Evolutionary conservation across 2,113 vertebrate genomes (phyloP).

Genomic region (Cacatua alba): DNA sequence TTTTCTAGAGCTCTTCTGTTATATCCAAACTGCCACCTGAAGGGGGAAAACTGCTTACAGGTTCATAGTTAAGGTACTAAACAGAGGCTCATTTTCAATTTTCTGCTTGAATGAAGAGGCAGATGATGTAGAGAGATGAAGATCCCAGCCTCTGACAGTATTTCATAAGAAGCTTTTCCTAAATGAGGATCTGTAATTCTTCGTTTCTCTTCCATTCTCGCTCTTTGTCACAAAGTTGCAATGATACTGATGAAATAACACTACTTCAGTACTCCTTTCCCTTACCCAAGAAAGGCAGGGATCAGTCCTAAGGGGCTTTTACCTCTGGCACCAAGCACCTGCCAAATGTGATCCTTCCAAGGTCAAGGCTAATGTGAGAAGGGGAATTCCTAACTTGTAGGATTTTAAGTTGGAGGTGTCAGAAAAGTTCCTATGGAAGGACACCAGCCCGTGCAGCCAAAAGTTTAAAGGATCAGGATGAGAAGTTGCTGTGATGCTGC

Average conservation of each 20-base stretch:
- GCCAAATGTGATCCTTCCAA: neutral
- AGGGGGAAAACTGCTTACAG: neutral
- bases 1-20: neutral
- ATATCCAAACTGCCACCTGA: neutral
- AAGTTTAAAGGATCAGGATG: neutral
- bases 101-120: neutral
- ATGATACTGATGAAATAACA: neutral
- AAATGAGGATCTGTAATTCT: neutral
- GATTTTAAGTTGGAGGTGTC: neutral
- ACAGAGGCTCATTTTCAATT: neutral
- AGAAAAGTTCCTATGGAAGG: neutral
- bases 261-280: neutral
- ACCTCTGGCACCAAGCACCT: neutral
- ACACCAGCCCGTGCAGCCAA: neutral
- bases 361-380: neutral
- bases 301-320: neutral
- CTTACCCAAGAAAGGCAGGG: neutral
- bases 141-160: neutral
- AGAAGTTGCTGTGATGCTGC: neutral
- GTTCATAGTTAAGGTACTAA: neutral
- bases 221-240: neutral
- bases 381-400: neutral
- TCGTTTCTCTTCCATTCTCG: neutral
- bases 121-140: neutral
- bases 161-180: neutral